phyloP scores from a whole-genome alignment of 2,113 vertebrate species.

The Mastomys natalensis region DNA sequence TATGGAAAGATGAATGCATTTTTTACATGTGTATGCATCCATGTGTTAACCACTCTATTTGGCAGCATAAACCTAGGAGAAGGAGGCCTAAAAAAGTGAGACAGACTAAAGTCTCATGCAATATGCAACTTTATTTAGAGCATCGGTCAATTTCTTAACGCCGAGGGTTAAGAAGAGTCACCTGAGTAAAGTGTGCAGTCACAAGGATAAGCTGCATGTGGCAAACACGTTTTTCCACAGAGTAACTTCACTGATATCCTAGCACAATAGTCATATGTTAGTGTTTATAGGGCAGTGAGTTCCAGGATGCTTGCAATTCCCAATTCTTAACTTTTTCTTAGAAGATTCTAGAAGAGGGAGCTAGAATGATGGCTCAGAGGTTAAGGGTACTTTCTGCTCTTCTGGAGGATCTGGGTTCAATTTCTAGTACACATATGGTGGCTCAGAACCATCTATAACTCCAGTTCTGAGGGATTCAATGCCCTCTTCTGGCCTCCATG shows the following conservation, averaged over 20 bases:
- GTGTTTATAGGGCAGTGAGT: not conserved
- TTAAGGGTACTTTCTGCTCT: not conserved
- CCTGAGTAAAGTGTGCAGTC: not conserved
- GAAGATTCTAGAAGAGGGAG: constrained; percentile 20
- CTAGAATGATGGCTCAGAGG: not conserved
- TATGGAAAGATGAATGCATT: not conserved
- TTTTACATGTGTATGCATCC: not conserved
- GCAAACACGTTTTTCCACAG: not conserved
- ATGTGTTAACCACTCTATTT: not conserved
- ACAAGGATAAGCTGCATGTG: not conserved
- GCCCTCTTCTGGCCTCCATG: not conserved
- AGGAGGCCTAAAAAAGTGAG: not conserved
- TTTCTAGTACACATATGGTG: not conserved
- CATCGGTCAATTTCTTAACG: not conserved
- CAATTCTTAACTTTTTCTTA: not conserved
- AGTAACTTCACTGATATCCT: not conserved
- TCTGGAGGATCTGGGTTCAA: not conserved
- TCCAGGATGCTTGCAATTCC: not conserved
- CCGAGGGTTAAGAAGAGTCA: not conserved
- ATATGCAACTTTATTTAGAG: not conserved
- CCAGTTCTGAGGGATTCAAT: not conserved
- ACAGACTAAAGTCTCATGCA: not conserved
- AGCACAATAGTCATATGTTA: fast-evolving
- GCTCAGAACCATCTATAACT: not conserved
- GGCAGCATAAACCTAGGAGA: not conserved